Evolutionary conservation across 2,797 vertebrate species (phyloP), one percentile per base, ranked within the genome.

Genomic region (Rachycentron canadum): DNA sequence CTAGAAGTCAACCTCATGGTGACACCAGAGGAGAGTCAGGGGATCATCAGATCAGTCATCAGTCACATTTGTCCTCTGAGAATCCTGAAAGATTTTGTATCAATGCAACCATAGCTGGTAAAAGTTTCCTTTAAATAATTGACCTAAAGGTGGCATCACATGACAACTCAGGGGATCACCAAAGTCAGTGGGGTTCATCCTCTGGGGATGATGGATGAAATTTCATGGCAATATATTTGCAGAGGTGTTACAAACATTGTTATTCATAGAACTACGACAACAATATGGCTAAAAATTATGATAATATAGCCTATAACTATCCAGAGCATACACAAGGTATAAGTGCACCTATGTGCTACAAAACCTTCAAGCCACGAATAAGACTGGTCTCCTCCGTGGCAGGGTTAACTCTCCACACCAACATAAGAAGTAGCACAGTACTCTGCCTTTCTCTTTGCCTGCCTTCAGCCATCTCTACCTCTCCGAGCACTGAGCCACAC

Each of bases 401-500:
- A 58, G 50, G 25, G 47, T 50, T 25, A 50, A 50, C 47, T 50
- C 4, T 21, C 55, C 26, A 14, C 13, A 61, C 43, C 41, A 26
- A 8, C 28, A 59, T 52, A 11, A 65, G 11, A 57, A 4, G 55
- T 9, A 36, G 34, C 2, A 2, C 34, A 36, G 34, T 19, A 36
- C 16, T 43, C 19, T 21, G 41, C 40, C 38, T 38, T 41, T 61
- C 47, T 58, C 41, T 16, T 1, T 30, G 38, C 34, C 32, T 60
- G 26, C 60, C 41, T 23, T 28, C 38, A 13, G 26, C 38, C 21
- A 7, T 57, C 68, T 34, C 41, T 58, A 12, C 66, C 21, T 76
- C 66, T 83, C 77, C 41, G n/a, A n/a, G 79, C 47, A 66, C 38
- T 45, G 34, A 78, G 57, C 41, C 11, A 25, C 45, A 59, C 58